Percentiles rank a stretch among this genome's conserved stretches.
These are phyloP conservation scores for Sycon ciliatum DNA, from an alignment of 37 sponge, comb jelly and placozoan genomes.

Conservation along the genomic window DNA sequence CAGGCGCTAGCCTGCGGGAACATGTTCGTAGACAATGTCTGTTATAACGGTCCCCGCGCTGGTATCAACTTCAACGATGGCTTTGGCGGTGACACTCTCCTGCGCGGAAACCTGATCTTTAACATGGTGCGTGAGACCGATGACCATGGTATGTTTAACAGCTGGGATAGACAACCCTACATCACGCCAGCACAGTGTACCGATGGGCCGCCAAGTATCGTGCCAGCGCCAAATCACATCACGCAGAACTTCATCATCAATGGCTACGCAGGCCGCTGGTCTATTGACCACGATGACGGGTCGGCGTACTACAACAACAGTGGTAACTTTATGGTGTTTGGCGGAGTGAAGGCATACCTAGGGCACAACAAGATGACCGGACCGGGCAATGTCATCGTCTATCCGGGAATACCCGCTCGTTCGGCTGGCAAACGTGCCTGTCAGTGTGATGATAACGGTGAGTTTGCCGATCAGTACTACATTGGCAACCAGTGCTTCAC, in stretches of 20 bases:
- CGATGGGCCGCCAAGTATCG: background rate
- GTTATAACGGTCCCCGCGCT: slow-evolving; percentile 51
- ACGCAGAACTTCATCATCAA: slow-evolving; percentile 42
- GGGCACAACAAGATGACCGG: slow-evolving; percentile 39
- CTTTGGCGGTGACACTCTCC: slow-evolving; percentile 40
- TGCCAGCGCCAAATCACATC: slow-evolving; percentile 25
- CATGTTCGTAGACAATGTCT: slow-evolving; percentile 26
- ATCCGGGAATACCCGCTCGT: no score
- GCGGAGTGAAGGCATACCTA: slow-evolving; percentile 43
- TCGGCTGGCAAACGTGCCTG: no score
- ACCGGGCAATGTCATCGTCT: slow-evolving; percentile 30
- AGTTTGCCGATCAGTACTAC: no score
- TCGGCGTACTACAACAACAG: slow-evolving; percentile 44
- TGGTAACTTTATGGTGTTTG: slow-evolving; percentile 44
- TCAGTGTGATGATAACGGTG: no score
- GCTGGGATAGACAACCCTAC: slow-evolving; percentile 48
- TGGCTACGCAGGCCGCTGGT: slow-evolving; percentile 30
- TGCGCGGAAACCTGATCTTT: slow-evolving; percentile 38
- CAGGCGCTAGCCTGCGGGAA: slow-evolving; percentile 33
- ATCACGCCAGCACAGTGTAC: background rate
- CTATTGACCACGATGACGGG: slow-evolving; percentile 54
- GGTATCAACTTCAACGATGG: slow-evolving; percentile 59
- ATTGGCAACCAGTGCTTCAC: no score
- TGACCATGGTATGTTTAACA: slow-evolving; percentile 50
- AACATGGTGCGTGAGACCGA: slow-evolving; percentile 50